phyloP scores from a whole-genome alignment of 2,888 invertebrate genomes.

The Nipponacmea schrenckii region DNA sequence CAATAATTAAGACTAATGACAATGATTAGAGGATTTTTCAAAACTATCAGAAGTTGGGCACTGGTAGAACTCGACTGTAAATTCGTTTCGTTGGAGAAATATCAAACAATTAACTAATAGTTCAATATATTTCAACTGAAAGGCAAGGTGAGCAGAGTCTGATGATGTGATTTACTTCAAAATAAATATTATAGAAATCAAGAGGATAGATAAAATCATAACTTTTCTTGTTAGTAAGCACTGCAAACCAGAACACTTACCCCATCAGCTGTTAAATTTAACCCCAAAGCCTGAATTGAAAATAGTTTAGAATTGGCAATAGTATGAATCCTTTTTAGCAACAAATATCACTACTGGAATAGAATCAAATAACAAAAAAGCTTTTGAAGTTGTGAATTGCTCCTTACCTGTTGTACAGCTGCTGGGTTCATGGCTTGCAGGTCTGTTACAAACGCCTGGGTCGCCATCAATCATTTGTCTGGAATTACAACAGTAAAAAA shows the following conservation, averaged over 20 bases:
- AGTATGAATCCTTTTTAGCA: neutral
- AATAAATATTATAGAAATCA: no score
- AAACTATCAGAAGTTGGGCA: no score
- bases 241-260: slow-evolving; percentile 25
- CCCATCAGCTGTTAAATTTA: slow-evolving; percentile 37
- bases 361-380: neutral
- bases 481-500: neutral
- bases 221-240: neutral
- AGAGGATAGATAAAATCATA: no score
- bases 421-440: slow-evolving; percentile 66
- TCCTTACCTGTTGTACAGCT: slow-evolving; percentile 37
- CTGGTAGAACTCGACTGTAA: no score
- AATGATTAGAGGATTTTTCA: no score
- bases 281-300: slow-evolving; percentile 30
- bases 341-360: neutral
- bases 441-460: slow-evolving; percentile 67
- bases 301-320: neutral
- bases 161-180: no score
- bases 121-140: no score
- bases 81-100: no score
- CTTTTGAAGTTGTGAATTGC: neutral
- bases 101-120: no score
- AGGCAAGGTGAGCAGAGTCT: no score
- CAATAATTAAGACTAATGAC: no score
- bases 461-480: slow-evolving; percentile 57